phyloP scores from a whole-genome alignment of 2,888 invertebrate genomes.

The Xestia ashworthii region DNA sequence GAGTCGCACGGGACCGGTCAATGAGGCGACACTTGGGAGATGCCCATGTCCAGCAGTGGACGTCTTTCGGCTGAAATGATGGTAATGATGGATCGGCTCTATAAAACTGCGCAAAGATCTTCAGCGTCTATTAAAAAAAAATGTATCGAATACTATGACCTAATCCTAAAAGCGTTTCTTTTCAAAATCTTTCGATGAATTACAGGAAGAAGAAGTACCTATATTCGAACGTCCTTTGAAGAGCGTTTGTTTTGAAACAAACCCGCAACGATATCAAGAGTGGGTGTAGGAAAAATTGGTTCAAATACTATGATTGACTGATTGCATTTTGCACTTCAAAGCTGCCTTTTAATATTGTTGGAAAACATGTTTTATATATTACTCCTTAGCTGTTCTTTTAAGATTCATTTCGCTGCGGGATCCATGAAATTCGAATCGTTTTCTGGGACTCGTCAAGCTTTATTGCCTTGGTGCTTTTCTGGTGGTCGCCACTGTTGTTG shows the following conservation, averaged over 20 bases:
- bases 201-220: background rate
- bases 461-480: background rate
- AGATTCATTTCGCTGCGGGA: background rate
- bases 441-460: background rate
- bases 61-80: too few species aligned
- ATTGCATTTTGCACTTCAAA: background rate
- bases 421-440: background rate
- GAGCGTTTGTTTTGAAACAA: background rate
- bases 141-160: too few species aligned
- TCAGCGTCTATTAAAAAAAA: too few species aligned
- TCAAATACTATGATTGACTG: background rate
- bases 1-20: too few species aligned
- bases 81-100: too few species aligned
- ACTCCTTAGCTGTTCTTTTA: background rate
- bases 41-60: too few species aligned
- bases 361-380: background rate
- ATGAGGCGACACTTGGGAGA: too few species aligned
- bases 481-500: too few species aligned
- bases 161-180: too few species aligned
- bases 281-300: background rate
- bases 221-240: background rate
- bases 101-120: background rate
- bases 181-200: too few species aligned
- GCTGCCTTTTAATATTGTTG: background rate
- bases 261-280: background rate